Evolutionary conservation across 2,113 vertebrate genomes (phyloP), one percentile per base, ranked within the genome.

Genomic region (Puntigrus tetrazona): DNA sequence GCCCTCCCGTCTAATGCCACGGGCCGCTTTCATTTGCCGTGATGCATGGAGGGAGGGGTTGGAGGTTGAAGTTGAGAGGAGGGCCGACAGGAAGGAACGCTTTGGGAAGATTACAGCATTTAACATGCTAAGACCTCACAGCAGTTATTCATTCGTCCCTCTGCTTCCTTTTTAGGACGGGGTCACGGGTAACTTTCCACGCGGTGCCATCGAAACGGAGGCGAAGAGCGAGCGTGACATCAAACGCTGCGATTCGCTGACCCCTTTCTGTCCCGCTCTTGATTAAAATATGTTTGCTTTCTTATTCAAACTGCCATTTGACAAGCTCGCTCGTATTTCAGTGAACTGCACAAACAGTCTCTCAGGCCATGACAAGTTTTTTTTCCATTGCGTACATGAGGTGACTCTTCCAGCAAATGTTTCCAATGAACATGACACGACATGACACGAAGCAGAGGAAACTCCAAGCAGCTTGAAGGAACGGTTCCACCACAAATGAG

Each of bases 31-130:
- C 96, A 95, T 94, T 95, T 93, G 94, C 88, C 90, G 91, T 96
- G 96, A 97, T 96, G 93, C 95, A 96, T 95, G 93, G 91, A 6
- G 90, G 91, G 90, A 93, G 91, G 95, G 96, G 97, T 96, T 93
- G 94, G 92, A 97, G 96, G 96, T 96, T 94, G 95, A 95, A 98
- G 97, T 97, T 97, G 95, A 97, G 91, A 94, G 88, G 86, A 94
- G 92, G 95, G 96, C 92, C 94, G 95, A 94, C 94, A 96, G 96
- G 95, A 97, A 97, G 38, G 36, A 55, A 22, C 52, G 52, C 52
- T 55, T 55, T 55, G 92, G 93, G 93, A 95, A 96, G 94, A 96
- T 95, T 97, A 96, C 94, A 95, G 93, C 93, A 93, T 92, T 92
- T 93, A 95, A 93, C 94, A 93, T 94, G 94, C 89, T 88, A 87